Conservation (phyloP, 2,888 invertebrate genomes). For the Hyposoter dolosus region DNA sequence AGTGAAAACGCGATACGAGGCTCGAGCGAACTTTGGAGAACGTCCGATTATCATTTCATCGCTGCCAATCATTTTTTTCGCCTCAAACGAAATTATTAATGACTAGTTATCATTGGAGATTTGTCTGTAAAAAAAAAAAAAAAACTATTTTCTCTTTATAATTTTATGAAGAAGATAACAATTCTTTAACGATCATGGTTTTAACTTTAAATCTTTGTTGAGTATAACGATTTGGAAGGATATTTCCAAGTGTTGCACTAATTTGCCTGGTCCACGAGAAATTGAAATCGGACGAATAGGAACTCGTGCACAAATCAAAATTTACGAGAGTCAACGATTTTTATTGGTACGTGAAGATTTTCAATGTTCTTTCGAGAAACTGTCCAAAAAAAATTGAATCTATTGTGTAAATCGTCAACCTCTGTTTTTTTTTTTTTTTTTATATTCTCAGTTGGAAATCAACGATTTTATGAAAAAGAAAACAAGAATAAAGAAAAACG, state of each 20-base stretch:
- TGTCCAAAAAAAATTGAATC: not conserved
- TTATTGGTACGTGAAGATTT: not conserved
- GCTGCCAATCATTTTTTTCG: not conserved
- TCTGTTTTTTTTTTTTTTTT: constrained; percentile 28
- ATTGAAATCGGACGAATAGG: not conserved
- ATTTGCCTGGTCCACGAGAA: not conserved
- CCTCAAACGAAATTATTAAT: not conserved
- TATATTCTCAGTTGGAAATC: constrained; percentile 4
- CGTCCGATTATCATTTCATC: not conserved
- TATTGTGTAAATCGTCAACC: constrained; percentile 1
- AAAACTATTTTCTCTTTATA: not conserved
- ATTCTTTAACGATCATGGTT: not conserved
- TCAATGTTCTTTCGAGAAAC: not conserved
- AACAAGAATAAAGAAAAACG: not conserved
- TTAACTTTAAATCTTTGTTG: not conserved
- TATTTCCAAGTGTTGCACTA: not conserved
- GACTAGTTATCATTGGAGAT: not conserved
- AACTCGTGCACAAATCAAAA: constrained; percentile 6
- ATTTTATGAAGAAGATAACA: not conserved
- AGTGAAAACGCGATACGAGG: not conserved
- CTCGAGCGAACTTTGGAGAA: not conserved
- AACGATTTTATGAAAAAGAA: constrained; percentile 21
- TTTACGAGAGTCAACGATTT: not conserved
- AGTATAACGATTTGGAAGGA: not conserved
- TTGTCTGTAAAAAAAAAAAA: not conserved